Evolutionary conservation across 2,888 invertebrate genomes (phyloP).

Genomic region (Acronicta aceris): DNA sequence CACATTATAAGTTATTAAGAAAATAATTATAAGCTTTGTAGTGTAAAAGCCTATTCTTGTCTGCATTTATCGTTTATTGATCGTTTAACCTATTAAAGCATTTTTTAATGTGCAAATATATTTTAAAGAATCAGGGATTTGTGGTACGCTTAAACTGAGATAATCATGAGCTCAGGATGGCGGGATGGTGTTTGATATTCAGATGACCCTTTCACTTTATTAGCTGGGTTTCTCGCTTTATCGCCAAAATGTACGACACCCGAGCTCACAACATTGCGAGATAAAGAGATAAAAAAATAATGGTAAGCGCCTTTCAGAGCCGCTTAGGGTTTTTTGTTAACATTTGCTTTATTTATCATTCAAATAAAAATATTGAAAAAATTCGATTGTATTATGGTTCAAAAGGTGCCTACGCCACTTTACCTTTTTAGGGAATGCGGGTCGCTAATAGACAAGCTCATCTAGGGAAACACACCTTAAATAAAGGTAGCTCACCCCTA

Average conservation of each 20-base stretch:
- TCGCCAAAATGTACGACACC: conserved; percentile 28
- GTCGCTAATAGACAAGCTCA: too few relatives aligned
- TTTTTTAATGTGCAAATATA: conserved; percentile 18
- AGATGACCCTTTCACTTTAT: conserved; percentile 36
- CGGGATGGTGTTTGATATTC: conserved; percentile 52
- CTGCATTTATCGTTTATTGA: too few relatives aligned
- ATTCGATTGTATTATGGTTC: too few relatives aligned
- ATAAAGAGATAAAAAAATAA: conserved; percentile 31
- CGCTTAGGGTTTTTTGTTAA: conserved; percentile 8
- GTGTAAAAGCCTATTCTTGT: too few relatives aligned
- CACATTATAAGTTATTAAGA: too few relatives aligned
- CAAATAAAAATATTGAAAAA: too few relatives aligned
- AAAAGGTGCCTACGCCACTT: too few relatives aligned
- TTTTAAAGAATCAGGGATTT: conserved; percentile 32
- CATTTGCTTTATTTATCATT: background rate
- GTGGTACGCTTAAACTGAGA: conserved; percentile 23
- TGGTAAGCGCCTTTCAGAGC: conserved; percentile 9
- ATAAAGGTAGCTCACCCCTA: too few relatives aligned
- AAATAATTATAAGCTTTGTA: too few relatives aligned
- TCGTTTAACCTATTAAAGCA: too few relatives aligned
- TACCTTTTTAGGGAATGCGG: too few relatives aligned
- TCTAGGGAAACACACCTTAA: too few relatives aligned
- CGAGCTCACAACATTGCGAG: conserved; percentile 9
- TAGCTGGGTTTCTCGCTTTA: conserved; percentile 22
- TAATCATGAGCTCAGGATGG: conserved; percentile 33